These are phyloP conservation scores for Sinodicranocentrus sp. DNA, from an alignment of 2,888 invertebrate genomes.

Conservation along the genomic window DNA sequence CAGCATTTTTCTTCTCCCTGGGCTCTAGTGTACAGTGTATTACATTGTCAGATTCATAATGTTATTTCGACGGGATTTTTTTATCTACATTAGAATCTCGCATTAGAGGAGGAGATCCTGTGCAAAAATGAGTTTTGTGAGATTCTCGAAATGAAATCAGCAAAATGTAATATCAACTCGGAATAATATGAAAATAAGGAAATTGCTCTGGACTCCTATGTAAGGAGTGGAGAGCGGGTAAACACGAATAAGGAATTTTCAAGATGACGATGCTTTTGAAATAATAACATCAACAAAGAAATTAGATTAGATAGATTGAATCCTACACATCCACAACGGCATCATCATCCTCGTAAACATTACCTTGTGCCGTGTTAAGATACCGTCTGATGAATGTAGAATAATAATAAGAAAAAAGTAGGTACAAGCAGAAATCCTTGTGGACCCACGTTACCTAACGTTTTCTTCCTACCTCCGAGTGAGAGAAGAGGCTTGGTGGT, in stretches of 20 bases:
- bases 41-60: not conserved
- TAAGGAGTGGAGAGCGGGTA: slow-evolving; percentile 5
- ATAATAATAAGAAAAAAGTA: not conserved
- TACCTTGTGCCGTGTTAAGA: slow-evolving; percentile 9
- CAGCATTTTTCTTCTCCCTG: too few relatives aligned
- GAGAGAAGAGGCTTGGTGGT: slow-evolving; percentile 24
- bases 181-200: not conserved
- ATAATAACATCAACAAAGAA: slow-evolving; percentile 42
- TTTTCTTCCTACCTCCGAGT: slow-evolving; percentile 9
- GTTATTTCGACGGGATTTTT: not conserved
- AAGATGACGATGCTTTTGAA: slow-evolving; percentile 46
- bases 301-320: slow-evolving; percentile 51
- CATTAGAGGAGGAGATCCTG: not conserved
- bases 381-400: not conserved
- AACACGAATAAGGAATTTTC: slow-evolving; percentile 26
- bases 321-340: not conserved
- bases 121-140: slow-evolving; percentile 2
- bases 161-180: not conserved
- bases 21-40: too few relatives aligned
- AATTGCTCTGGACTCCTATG: too few relatives aligned
- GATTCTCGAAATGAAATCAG: slow-evolving; percentile 7
- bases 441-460: not conserved
- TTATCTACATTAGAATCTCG: slow-evolving; percentile 12
- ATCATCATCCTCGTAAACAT: too few relatives aligned
- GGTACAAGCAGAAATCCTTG: not conserved